Conservation (phyloP, 1,140 invertebrate species). For the Sitodiplosis mosellana region DNA sequence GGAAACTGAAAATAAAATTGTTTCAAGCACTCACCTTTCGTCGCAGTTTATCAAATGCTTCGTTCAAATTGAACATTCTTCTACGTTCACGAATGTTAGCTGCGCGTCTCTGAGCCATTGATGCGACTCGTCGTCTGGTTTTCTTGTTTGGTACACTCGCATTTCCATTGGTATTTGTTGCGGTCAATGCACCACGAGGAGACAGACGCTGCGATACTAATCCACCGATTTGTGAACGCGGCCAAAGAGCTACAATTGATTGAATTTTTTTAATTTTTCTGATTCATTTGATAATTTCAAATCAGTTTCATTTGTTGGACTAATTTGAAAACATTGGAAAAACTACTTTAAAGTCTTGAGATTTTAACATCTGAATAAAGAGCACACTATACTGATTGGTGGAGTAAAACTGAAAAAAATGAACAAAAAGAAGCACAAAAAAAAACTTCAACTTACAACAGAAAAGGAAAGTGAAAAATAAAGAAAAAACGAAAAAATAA, state of each 20-base stretch:
- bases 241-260: conserved; percentile 28
- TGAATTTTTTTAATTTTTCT: no score
- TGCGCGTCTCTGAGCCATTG: conserved; percentile 72
- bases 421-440: conserved; percentile 8
- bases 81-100: conserved; percentile 88
- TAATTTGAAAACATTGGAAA: no score
- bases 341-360: no score
- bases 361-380: no score
- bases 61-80: conserved; percentile 94
- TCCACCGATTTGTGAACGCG: conserved; percentile 19
- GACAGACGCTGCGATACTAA: conserved; percentile 14
- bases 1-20: background rate
- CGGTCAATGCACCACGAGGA: background rate
- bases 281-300: no score
- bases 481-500: no score
- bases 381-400: no score
- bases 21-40: conserved; percentile 42
- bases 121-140: conserved; percentile 68
- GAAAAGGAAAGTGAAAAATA: no score
- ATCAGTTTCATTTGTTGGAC: no score
- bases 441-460: no score
- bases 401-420: no score
- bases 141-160: conserved; percentile 36
- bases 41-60: conserved; percentile 85
- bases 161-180: conserved; percentile 2